phyloP scores from a whole-genome alignment of 2,797 vertebrate genomes.

The Sebastes reedi region DNA sequence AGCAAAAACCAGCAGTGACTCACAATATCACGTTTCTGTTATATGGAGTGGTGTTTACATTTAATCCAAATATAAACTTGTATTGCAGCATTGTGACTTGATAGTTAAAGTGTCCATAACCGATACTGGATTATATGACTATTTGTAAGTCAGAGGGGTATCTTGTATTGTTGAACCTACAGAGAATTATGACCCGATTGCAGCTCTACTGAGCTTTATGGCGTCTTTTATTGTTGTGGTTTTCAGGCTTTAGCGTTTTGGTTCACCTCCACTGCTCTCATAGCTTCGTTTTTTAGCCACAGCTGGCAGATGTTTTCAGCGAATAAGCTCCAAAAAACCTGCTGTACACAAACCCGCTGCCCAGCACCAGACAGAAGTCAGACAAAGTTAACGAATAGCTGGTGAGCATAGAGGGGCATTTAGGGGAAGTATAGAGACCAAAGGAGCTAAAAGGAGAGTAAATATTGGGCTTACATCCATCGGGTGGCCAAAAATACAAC shows the following conservation, averaged over 20 bases:
- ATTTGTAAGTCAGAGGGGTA: not conserved
- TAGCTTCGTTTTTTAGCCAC: not conserved
- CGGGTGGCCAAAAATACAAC: not conserved
- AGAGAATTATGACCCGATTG: not conserved
- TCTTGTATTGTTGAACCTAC: not conserved
- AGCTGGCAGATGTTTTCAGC: not conserved
- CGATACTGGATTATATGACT: not conserved
- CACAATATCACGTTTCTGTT: not conserved
- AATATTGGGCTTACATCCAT: not conserved
- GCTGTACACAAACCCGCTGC: not conserved
- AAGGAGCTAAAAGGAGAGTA: not conserved
- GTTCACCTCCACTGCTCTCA: not conserved
- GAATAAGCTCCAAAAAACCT: not conserved
- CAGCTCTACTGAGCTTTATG: not conserved
- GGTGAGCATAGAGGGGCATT: not conserved
- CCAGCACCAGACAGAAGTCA: not conserved
- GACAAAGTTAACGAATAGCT: not conserved
- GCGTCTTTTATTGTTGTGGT: not conserved
- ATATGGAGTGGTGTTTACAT: conserved; percentile 31
- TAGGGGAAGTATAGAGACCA: not conserved
- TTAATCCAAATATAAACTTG: not conserved
- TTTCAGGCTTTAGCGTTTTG: not conserved
- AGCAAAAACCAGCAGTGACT: not conserved
- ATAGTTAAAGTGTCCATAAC: not conserved
- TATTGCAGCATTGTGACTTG: conserved; percentile 1